These are phyloP conservation scores for Osmerus eperlanus DNA, from an alignment of 2,113 vertebrate genomes.

Conservation along the genomic window DNA sequence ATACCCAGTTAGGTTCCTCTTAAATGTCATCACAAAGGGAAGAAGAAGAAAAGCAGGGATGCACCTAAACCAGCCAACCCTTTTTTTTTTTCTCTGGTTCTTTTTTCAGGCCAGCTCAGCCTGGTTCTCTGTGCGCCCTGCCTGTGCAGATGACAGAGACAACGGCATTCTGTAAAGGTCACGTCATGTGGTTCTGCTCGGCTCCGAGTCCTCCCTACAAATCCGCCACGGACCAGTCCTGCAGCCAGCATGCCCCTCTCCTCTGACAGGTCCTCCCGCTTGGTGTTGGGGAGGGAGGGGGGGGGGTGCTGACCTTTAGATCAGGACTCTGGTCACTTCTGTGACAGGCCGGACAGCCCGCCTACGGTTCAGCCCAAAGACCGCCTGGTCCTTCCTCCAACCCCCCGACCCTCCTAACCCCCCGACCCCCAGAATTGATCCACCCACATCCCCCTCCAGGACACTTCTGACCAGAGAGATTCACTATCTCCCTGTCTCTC, in stretches of 20 bases:
- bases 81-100: no score
- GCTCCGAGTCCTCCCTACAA: constrained; percentile 25
- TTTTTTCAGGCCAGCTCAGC: no score
- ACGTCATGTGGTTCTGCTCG: constrained; percentile 40
- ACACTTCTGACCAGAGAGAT: not conserved
- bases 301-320: constrained; percentile 52
- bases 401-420: not conserved
- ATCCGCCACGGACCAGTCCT: constrained; percentile 5
- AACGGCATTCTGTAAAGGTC: constrained; percentile 58
- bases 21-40: not conserved
- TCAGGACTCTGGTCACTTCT: constrained; percentile 45
- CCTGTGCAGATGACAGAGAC: constrained; percentile 21
- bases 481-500: not conserved
- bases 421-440: constrained; percentile 40
- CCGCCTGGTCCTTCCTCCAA: not conserved
- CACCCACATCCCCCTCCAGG: not conserved
- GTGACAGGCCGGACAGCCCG: constrained; percentile 46
- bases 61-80: not conserved
- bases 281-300: constrained; percentile 8
- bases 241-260: constrained; percentile 32
- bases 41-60: not conserved
- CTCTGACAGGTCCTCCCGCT: not conserved
- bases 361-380: constrained; percentile 17
- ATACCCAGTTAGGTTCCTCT: not conserved
- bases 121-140: no score